These are phyloP conservation scores for Bolborhynchus lineola DNA, from an alignment of 2,113 vertebrate genomes.

Conservation along the genomic window DNA sequence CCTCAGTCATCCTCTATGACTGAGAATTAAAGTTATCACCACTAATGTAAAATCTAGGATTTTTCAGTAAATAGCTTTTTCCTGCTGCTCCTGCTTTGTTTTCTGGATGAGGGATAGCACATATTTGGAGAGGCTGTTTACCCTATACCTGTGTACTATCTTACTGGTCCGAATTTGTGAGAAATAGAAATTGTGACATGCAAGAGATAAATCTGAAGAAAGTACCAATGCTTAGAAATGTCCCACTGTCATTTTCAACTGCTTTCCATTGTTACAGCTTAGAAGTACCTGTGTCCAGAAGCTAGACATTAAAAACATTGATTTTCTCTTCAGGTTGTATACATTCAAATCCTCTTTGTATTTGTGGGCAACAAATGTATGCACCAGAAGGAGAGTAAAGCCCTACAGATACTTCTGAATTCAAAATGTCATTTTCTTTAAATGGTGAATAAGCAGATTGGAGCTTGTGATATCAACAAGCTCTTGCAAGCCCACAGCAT, in stretches of 20 bases:
- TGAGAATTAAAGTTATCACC: background rate
- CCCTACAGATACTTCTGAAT: background rate
- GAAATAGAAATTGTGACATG: background rate
- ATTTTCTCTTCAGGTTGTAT: background rate
- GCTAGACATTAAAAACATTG: background rate
- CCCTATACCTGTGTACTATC: background rate
- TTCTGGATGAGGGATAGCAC: background rate
- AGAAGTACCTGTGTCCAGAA: background rate
- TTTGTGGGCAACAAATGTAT: background rate
- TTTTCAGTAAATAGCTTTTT: background rate
- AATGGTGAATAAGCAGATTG: background rate
- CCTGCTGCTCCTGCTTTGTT: background rate
- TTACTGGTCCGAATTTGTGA: too few species aligned
- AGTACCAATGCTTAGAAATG: background rate
- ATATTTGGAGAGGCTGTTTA: background rate
- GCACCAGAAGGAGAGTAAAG: background rate
- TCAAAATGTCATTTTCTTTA: background rate
- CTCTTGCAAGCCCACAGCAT: background rate
- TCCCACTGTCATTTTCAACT: background rate
- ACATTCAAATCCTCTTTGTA: background rate
- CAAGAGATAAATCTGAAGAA: background rate
- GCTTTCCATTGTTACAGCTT: background rate
- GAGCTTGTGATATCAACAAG: background rate
- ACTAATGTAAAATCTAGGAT: background rate
- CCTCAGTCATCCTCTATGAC: too few species aligned